Percentiles rank a stretch among this genome's conserved stretches.
Evolutionary conservation across 2,113 vertebrate genomes (phyloP).

Genomic region (Urocynchramus pylzowi): DNA sequence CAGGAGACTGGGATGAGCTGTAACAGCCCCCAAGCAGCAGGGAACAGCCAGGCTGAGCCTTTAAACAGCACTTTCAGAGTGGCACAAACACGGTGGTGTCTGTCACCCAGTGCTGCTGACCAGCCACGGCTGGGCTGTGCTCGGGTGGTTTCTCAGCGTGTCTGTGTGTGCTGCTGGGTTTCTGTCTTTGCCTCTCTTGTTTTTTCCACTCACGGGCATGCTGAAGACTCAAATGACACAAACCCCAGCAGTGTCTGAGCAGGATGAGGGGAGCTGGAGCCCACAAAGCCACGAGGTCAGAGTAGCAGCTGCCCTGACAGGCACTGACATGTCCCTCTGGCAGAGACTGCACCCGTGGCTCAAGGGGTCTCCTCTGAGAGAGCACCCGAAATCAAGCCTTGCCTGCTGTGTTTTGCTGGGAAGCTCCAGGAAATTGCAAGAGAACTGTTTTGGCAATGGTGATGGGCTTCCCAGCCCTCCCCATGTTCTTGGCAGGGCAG

Average conservation of each 20-base stretch:
- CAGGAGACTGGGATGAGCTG: fast-evolving
- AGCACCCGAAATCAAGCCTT: background rate
- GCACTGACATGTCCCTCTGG: fast-evolving
- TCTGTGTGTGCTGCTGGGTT: background rate
- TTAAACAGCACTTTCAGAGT: background rate
- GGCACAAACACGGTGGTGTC: fast-evolving
- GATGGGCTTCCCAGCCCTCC: background rate
- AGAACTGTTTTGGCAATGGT: background rate
- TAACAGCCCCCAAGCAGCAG: fast-evolving
- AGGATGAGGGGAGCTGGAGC: background rate
- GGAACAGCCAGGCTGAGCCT: background rate
- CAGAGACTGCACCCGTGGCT: fast-evolving
- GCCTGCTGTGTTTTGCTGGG: background rate
- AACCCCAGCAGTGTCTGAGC: fast-evolving
- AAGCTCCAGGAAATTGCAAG: background rate
- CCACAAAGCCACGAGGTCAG: fast-evolving
- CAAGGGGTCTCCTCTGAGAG: background rate
- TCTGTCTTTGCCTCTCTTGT: background rate
- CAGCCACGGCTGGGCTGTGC: background rate
- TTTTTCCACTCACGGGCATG: background rate
- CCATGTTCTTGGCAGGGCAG: fast-evolving
- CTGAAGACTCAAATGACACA: background rate
- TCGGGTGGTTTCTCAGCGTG: fast-evolving
- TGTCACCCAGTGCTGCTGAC: background rate
- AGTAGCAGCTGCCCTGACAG: background rate